Base-by-base conservation (phyloP, 2,888 invertebrate species). In the Megalurothrips usitatus region DNA sequence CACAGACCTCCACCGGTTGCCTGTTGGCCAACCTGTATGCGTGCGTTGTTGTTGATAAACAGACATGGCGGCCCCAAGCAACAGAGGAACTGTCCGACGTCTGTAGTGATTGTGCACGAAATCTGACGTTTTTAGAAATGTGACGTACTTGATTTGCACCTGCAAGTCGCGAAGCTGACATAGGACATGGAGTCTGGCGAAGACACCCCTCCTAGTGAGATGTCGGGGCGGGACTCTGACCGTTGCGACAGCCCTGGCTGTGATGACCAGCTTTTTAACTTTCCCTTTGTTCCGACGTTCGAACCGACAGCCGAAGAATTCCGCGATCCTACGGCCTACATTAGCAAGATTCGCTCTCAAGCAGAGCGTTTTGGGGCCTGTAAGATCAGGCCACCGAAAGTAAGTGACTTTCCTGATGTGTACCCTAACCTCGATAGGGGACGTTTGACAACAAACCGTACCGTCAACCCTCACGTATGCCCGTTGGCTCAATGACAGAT, bases 11-110 rank as follows among this genome's bases (percentile, higher is more conserved):
- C 6, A 43, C 34, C 34, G 34, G 6, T 43, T 43, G 3, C 34
- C 34, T 43, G 34, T 43, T 43, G 34, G 34, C 34, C 34, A 43
- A 2, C 34, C 34, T 43, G 34, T 43, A 4, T 75, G 68, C 26
- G 68, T 75, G 68, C 68, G 68, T 75, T 75, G 68, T 75, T 75
- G 68, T 75, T 75, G 68, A 75, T 26, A 75, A 75, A 75, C 68
- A 75, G 68, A 75, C 68, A 75, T 75, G 68, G 68, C 68, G 68
- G 23, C 68, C 68, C 68, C 68, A 75, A 75, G 68, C 68, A 75
- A 75, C 26, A 75, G 68, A 75, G 68, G 26, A 26, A 12, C 68
- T 23, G 10, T 6, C 10, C 68, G 68, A 75, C 26, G 68, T 75
- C 23, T n/a, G 17, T 58, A 75, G 10, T 23, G n/a, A 23, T 75